Base-by-base conservation (phyloP, 2,113 vertebrate species). In the Danio rerio region DNA sequence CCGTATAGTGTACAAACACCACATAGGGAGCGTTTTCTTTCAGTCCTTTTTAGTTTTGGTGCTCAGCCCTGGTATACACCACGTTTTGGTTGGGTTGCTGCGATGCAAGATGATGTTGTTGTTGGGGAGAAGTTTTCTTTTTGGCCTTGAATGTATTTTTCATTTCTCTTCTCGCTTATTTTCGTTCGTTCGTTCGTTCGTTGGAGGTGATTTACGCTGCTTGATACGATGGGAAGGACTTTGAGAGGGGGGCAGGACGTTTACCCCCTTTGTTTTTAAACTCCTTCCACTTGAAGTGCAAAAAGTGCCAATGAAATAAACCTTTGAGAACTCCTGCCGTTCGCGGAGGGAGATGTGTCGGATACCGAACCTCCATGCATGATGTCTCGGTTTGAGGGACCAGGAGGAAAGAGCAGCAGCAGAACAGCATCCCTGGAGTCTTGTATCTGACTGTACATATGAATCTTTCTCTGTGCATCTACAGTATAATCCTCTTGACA, bases 391-490 rank as follows among this genome's bases (percentile, higher is more conserved):
- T 62, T 53, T 8, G 40, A 63, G 68, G 31, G 56, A 83, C 81
- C 42, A 56, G 52, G 42, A 45, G 43, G 52, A 69, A 9, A 31
- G 12, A 59, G 21, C 16, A 70, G 71, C 40, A n/a, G 65, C 50
- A 13, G 40, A 31, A 31, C 31, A 56, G 52, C 42, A 42, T 20
- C 52, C 52, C 40, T 56, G 69, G 49, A 71, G 55, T 49, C 56
- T 50, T 63, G 76, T 58, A 5, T n/a, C 76, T 61, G 86, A 79
- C 86, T 86, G 45, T 85, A 83, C 89, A 90, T 90, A 90, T 91
- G 87, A 91, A 76, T 83, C 77, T 68, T 86, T 86, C 86, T 89
- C 87, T 92, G 90, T 92, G 87, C 89, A 91, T 92, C 91, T 90
- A 82, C 89, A 87, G 89, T 92, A 91, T 92, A 92, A 78, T 87